These are phyloP conservation scores for Agonopterix alstromeriana DNA, from an alignment of 2,888 invertebrate genomes.

Conservation along the genomic window DNA sequence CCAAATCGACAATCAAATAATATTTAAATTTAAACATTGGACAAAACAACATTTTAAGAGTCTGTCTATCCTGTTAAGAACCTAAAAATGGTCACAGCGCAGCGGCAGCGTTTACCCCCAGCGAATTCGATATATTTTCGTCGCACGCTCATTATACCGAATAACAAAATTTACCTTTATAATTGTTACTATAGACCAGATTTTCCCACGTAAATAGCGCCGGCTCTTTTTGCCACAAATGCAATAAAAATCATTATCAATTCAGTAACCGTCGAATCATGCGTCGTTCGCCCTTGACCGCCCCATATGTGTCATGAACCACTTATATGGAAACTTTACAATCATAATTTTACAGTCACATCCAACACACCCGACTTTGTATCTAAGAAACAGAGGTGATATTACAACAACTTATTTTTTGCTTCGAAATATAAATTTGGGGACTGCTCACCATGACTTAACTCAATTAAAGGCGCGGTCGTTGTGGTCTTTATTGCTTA, in stretches of 20 bases:
- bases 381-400: constrained; percentile 7
- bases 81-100: too few species aligned
- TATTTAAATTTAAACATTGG: too few species aligned
- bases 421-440: neutral
- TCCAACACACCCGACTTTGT: neutral
- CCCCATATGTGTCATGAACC: constrained; percentile 20
- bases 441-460: neutral
- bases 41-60: too few species aligned
- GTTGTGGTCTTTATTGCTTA: constrained; percentile 3
- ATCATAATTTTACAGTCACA: constrained; percentile 1
- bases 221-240: neutral
- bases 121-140: too few species aligned
- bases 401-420: constrained; percentile 4
- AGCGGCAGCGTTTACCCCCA: too few species aligned
- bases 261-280: neutral
- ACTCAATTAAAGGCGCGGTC: neutral
- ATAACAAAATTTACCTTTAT: too few species aligned
- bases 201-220: too few species aligned
- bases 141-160: too few species aligned
- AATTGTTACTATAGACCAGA: too few species aligned
- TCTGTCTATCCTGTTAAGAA: too few species aligned
- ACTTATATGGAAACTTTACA: constrained; percentile 14
- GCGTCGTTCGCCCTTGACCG: constrained; percentile 30
- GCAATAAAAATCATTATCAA: neutral
- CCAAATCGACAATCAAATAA: too few species aligned